These are phyloP conservation scores for Pocillopora verrucosa DNA, from an alignment of 64 coral and sea anemone genomes.

Conservation along the genomic window DNA sequence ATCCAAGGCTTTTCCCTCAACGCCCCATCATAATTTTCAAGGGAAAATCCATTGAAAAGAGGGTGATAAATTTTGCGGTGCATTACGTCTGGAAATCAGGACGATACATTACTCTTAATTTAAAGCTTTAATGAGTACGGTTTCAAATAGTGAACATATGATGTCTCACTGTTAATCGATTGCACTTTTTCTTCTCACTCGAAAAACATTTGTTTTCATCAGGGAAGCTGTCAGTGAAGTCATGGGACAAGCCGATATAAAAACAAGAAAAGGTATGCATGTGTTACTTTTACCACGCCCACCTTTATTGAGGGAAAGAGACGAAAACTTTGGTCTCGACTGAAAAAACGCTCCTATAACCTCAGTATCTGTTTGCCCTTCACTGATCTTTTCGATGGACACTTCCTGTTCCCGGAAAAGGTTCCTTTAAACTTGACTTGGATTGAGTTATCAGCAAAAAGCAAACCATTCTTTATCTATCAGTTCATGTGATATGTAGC, in stretches of 20 bases:
- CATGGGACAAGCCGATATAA: constrained; percentile 75
- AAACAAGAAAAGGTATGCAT: constrained; percentile 53
- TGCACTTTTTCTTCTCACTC: neutral
- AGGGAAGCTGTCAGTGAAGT: constrained; percentile 66
- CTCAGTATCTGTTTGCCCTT: too few species aligned
- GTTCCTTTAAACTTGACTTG: neutral
- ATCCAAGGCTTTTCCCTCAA: too few species aligned
- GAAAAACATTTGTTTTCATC: constrained; percentile 4
- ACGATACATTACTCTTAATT: too few species aligned
- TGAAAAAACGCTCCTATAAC: too few species aligned
- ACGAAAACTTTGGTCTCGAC: too few species aligned
- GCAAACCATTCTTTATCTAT: neutral
- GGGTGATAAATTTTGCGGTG: too few species aligned
- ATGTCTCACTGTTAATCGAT: neutral
- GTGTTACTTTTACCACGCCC: neutral
- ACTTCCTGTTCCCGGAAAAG: neutral
- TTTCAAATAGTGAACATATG: too few species aligned
- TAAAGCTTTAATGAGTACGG: neutral
- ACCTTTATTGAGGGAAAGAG: too few species aligned
- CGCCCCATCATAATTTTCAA: too few species aligned
- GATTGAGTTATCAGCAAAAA: neutral
- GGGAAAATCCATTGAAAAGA: too few species aligned
- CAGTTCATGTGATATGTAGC: neutral
- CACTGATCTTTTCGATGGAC: too few species aligned
- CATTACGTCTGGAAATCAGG: too few species aligned